Conservation (phyloP, 2,888 invertebrate genomes). For the Heliconius hortense region DNA sequence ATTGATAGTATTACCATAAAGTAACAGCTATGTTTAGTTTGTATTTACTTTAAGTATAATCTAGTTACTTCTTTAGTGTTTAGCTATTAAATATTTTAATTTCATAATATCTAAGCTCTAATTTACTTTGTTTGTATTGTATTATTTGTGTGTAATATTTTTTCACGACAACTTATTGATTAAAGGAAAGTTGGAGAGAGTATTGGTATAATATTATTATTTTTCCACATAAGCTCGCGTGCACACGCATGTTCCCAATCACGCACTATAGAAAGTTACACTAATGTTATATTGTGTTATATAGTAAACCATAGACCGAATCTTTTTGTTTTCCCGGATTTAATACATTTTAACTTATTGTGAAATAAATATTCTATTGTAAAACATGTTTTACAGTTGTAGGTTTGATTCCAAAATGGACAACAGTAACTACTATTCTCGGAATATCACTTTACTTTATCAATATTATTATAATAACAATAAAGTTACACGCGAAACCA, state of each 20-base stretch:
- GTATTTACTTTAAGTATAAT: conserved; percentile 17
- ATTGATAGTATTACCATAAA: conserved; percentile 3
- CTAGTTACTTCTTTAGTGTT: not conserved
- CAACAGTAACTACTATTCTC: not conserved
- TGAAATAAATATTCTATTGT: not conserved
- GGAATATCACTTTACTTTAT: not conserved
- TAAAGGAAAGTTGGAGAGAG: conserved; percentile 26
- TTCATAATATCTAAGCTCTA: not conserved
- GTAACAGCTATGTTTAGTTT: conserved; percentile 1
- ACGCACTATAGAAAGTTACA: conserved; percentile 31
- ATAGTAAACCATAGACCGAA: conserved; percentile 1
- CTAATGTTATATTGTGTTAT: conserved; percentile 11
- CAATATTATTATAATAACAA: not conserved
- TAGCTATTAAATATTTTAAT: not conserved
- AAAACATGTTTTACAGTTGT: not conserved
- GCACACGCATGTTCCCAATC: conserved; percentile 33
- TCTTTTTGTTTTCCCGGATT: conserved; percentile 11
- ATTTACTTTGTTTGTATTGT: not conserved
- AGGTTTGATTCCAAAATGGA: conserved; percentile 1
- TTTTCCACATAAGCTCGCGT: conserved; percentile 27
- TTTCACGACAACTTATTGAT: conserved; percentile 11
- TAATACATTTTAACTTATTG: not conserved
- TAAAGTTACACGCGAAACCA: not conserved
- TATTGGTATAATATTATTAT: conserved; percentile 8
- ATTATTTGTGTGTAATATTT: not conserved